These are phyloP conservation scores for Apotomis capreana DNA, from an alignment of 2,888 invertebrate species.

Conservation along the genomic window DNA sequence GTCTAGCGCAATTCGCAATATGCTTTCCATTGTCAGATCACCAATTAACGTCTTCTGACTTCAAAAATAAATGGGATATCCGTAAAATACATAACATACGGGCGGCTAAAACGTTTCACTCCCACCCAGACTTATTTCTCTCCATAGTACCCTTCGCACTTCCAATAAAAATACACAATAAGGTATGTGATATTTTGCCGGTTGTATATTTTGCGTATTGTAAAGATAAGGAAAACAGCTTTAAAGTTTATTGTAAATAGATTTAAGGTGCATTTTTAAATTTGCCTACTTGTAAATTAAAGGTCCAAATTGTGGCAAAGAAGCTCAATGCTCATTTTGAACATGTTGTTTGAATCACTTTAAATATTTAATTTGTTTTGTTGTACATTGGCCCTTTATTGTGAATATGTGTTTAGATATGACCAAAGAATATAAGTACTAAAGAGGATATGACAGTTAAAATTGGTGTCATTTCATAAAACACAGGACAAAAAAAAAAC, in stretches of 20 bases:
- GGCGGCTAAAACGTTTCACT: no score
- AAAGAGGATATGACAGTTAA: no score
- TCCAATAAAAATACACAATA: constrained; percentile 46
- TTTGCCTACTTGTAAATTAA: constrained; percentile 35
- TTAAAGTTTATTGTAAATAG: constrained; percentile 59
- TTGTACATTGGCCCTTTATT: neutral
- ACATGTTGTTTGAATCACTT: constrained; percentile 7
- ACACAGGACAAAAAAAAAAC: no score
- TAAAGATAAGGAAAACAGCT: constrained; percentile 66
- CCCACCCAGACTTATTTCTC: no score
- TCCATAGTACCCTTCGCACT: constrained; percentile 21
- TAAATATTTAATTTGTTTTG: neutral
- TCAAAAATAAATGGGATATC: no score
- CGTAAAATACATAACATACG: no score
- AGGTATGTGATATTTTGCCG: constrained; percentile 74
- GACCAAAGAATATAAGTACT: no score
- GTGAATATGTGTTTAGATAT: constrained; percentile 20
- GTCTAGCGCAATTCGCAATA: no score
- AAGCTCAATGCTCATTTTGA: constrained; percentile 23
- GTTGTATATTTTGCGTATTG: constrained; percentile 70
- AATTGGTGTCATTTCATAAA: no score
- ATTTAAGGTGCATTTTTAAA: constrained; percentile 55
- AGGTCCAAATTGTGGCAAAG: constrained; percentile 39
- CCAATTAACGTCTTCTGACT: no score
- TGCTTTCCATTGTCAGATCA: no score